A percentile compares a stretch with the other conserved stretches of the same genome.
phyloP scores from a whole-genome alignment of 2,113 vertebrate genomes.

The Caracal caracal region DNA sequence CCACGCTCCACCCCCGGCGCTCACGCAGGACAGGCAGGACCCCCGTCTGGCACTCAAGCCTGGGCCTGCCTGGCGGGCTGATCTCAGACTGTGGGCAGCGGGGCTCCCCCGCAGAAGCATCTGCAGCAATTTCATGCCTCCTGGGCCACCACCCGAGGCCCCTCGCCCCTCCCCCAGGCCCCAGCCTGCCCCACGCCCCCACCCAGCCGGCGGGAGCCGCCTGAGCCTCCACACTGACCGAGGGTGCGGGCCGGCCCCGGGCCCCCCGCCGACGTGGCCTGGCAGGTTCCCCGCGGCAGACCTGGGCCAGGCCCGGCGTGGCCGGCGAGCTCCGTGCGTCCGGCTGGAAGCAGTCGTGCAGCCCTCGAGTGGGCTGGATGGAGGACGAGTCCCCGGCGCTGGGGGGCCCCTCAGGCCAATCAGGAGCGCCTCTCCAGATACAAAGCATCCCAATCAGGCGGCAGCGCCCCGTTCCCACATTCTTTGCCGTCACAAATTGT shows the following conservation, averaged over 20 bases:
- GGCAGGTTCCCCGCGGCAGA: conserved; percentile 86
- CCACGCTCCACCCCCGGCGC: conserved; percentile 72
- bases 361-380: conserved; percentile 97
- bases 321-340: conserved; percentile 48
- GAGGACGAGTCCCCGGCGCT: conserved; percentile 96
- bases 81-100: conserved; percentile 72
- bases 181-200: conserved; percentile 37
- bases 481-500: conserved; percentile 98
- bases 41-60: conserved; percentile 64
- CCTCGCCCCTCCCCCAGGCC: conserved; percentile 62
- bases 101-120: conserved; percentile 67
- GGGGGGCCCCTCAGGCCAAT: conserved; percentile 97
- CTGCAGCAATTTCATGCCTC: conserved; percentile 76
- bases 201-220: background rate
- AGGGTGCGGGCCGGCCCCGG: conserved; percentile 79
- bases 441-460: conserved; percentile 99
- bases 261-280: conserved; percentile 82
- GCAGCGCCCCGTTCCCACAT: conserved; percentile 96
- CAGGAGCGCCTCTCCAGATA: conserved; percentile 97
- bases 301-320: conserved; percentile 67
- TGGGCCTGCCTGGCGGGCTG: conserved; percentile 64
- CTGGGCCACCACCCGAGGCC: conserved; percentile 59
- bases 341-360: conserved; percentile 84
- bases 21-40: conserved; percentile 63
- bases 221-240: conserved; percentile 65